Evolutionary conservation across 1,140 invertebrate genomes (phyloP).

Genomic region (Babylonia areolata): DNA sequence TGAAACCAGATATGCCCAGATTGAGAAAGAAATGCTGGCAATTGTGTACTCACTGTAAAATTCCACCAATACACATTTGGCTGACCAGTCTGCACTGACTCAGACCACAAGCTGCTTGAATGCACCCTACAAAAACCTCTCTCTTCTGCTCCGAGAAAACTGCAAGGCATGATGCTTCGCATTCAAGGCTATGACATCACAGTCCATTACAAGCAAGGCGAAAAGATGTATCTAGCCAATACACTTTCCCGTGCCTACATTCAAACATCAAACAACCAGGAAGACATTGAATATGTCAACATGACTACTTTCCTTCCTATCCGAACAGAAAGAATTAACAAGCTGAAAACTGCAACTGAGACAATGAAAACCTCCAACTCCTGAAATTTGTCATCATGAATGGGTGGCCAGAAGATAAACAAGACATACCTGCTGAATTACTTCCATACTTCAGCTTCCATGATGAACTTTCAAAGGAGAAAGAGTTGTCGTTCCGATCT

Average conservation of each 20-base stretch:
- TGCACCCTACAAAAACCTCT: neutral
- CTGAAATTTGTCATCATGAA: neutral
- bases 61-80: conserved; percentile 55
- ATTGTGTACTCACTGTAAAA: conserved; percentile 75
- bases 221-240: conserved; percentile 22
- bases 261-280: no score
- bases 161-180: conserved; percentile 19
- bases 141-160: neutral
- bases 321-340: no score
- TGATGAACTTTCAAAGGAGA: neutral
- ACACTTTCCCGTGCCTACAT: conserved; percentile 27
- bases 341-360: no score
- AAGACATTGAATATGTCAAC: no score
- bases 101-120: no score
- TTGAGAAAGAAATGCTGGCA: conserved; percentile 77
- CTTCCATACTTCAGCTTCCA: neutral
- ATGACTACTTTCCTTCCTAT: no score
- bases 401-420: no score
- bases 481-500: no score
- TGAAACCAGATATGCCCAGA: conserved; percentile 74
- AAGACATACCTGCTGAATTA: neutral
- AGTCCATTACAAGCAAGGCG: neutral
- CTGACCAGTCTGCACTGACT: neutral
- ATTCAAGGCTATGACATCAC: conserved; percentile 4
- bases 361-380: neutral